Evolutionary conservation across 2,113 vertebrate species (phyloP).

Genomic region (Bubalus kerabau): DNA sequence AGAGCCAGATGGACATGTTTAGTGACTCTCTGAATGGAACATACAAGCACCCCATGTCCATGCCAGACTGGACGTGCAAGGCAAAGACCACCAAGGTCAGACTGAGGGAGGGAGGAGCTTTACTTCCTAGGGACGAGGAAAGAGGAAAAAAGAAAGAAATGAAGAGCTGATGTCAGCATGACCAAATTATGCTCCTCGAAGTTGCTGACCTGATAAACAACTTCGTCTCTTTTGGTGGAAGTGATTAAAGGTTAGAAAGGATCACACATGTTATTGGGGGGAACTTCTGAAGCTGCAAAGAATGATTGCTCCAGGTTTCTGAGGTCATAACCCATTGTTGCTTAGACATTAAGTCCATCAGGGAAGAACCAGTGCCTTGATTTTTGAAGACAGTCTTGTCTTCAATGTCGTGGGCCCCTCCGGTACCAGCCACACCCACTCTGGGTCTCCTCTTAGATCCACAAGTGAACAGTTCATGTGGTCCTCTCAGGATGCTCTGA

Average conservation of each 20-base stretch:
- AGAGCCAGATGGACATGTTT: not conserved
- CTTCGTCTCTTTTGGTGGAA: not conserved
- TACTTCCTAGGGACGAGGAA: fast-evolving
- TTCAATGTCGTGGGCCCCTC: too few species aligned
- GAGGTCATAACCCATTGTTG: not conserved
- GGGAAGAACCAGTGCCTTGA: not conserved
- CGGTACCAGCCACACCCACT: fast-evolving
- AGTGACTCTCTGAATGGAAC: not conserved
- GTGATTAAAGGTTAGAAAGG: not conserved
- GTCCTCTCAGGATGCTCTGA: not conserved
- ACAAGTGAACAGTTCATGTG: not conserved
- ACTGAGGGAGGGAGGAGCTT: not conserved
- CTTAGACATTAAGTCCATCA: not conserved
- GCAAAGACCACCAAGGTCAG: not conserved
- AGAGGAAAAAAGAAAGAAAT: not conserved
- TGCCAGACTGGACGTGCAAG: not conserved
- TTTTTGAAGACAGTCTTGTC: not conserved
- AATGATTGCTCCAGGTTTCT: not conserved
- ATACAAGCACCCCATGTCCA: fast-evolving
- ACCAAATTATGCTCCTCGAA: not conserved
- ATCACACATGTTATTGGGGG: not conserved
- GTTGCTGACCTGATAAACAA: not conserved
- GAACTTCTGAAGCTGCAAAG: not conserved
- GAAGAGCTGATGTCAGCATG: not conserved
- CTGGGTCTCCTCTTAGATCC: not conserved